A percentile compares a stretch with the other conserved stretches of the same genome.
phyloP scores from a whole-genome alignment of 2,113 vertebrate species.

The Brachypteracias leptosomus region DNA sequence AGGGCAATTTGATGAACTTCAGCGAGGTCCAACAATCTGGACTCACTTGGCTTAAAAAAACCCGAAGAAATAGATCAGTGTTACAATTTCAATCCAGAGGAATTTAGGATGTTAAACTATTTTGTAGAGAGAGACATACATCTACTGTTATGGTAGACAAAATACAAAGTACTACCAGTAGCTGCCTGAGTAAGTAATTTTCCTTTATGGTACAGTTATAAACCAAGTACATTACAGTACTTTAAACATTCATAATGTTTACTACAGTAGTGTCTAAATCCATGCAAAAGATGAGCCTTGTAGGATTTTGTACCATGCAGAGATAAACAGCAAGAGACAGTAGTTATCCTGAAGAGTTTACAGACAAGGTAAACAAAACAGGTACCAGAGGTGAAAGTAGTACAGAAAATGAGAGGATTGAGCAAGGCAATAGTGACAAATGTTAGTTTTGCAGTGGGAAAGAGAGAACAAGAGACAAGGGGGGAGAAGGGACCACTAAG shows the following conservation, averaged over 20 bases:
- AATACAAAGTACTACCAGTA: not conserved
- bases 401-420: not conserved
- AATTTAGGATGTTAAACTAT: not conserved
- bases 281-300: not conserved
- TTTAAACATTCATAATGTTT: not conserved
- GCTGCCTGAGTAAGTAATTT: not conserved
- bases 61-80: not conserved
- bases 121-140: not conserved
- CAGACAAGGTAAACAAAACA: not conserved
- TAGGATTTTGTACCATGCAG: not conserved
- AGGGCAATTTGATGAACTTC: not conserved
- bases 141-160: not conserved
- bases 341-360: not conserved
- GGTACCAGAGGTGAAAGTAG: not conserved
- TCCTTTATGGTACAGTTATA: not conserved
- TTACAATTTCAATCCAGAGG: not conserved
- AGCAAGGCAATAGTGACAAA: not conserved
- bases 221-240: not conserved
- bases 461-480: not conserved
- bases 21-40: not conserved
- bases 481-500: not conserved
- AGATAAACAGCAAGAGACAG: not conserved
- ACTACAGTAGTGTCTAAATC: not conserved
- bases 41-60: not conserved
- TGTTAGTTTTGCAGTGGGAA: not conserved